phyloP scores from a whole-genome alignment of 92 coral and sea anemone genomes.

The Epizoanthus rinbou region DNA sequence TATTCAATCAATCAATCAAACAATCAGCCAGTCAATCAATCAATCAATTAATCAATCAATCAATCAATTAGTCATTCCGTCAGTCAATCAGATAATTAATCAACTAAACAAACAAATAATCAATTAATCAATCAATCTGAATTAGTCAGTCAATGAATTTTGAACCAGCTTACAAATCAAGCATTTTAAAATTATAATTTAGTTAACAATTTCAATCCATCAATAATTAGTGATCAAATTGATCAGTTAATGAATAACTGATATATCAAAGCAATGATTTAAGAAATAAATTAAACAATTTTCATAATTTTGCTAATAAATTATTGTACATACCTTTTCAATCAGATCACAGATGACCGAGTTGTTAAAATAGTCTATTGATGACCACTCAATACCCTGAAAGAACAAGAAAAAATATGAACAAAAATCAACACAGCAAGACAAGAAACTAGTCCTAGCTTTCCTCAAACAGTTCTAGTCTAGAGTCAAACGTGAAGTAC shows the following conservation, averaged over 20 bases:
- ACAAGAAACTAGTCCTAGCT: too few species aligned
- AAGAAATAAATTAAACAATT: neutral
- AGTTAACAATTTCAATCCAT: too few species aligned
- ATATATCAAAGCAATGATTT: neutral
- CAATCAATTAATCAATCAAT: too few species aligned
- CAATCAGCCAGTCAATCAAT: too few species aligned
- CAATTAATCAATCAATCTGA: neutral
- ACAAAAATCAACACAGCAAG: neutral
- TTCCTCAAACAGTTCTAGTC: neutral
- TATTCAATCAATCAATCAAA: too few species aligned
- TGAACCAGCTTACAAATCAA: too few species aligned
- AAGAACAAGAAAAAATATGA: neutral
- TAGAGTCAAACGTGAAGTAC: constrained; percentile 42
- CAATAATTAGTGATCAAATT: neutral
- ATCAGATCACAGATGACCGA: constrained; percentile 90
- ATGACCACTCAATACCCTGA: constrained; percentile 97
- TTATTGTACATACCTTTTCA: constrained; percentile 80
- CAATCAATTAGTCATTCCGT: too few species aligned
- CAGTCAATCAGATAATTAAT: too few species aligned
- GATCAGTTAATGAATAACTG: neutral
- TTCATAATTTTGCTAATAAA: neutral
- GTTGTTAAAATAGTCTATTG: constrained; percentile 93
- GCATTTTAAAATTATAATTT: too few species aligned
- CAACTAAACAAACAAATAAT: neutral
- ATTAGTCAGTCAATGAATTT: too few species aligned